Percentiles rank a stretch among this genome's conserved stretches.
Conservation (phyloP, 1,140 invertebrate genomes). For the Melipona quadrifasciata region DNA sequence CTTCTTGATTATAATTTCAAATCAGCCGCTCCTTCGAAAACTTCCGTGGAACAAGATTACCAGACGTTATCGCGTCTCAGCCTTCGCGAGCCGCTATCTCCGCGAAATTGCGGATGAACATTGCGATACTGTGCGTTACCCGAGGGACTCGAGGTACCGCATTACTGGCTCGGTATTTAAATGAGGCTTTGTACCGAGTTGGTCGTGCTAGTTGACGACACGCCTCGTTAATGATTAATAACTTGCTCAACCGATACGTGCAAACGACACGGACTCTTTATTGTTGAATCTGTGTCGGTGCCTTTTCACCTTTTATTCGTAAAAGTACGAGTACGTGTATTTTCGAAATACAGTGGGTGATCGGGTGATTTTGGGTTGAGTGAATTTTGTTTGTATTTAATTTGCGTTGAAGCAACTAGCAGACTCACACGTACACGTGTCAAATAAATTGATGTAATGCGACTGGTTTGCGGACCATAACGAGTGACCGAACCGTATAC, state of each 20-base stretch:
- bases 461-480: no score
- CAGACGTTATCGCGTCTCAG: not conserved
- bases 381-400: no score
- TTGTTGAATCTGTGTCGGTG: not conserved
- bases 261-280: not conserved
- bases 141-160: not conserved
- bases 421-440: not conserved
- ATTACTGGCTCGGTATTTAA: not conserved
- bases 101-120: conserved; percentile 18
- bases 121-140: not conserved
- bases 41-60: not conserved
- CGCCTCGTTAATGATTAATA: not conserved
- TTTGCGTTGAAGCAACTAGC: not conserved
- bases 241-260: not conserved
- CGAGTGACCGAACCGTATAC: no score
- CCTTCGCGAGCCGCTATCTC: not conserved
- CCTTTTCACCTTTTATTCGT: no score
- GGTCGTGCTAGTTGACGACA: no score
- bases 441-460: not conserved
- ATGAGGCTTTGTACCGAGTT: not conserved
- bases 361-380: no score
- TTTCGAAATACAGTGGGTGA: no score
- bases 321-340: no score
- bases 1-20: conserved; percentile 47
- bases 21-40: conserved; percentile 4